Evolutionary conservation across 2,797 vertebrate species (phyloP).

Genomic region (Molossus alvarezi): DNA sequence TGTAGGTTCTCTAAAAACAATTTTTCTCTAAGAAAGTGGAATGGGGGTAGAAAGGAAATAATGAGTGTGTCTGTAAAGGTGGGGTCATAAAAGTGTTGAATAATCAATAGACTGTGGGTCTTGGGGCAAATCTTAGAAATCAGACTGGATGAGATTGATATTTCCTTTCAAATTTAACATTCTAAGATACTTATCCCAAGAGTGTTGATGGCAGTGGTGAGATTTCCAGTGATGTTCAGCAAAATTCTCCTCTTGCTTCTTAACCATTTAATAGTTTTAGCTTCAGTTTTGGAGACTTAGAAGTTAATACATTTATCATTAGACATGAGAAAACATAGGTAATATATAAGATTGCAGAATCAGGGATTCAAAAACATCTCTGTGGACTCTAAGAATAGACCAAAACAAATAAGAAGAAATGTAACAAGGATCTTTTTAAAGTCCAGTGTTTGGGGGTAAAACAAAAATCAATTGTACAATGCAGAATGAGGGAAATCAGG

Average conservation of each 20-base stretch:
- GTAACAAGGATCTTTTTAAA: slow-evolving; percentile 68
- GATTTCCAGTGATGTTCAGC: neutral
- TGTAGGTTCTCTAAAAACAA: neutral
- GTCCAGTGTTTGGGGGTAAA: slow-evolving; percentile 38
- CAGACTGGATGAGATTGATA: neutral
- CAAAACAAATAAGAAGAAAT: slow-evolving; percentile 67
- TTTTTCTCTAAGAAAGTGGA: neutral
- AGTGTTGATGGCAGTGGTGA: neutral
- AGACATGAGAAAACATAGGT: neutral
- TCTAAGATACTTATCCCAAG: neutral
- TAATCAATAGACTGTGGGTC: neutral
- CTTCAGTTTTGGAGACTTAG: slow-evolving; percentile 12
- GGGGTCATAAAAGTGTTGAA: neutral
- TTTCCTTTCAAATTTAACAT: slow-evolving; percentile 30
- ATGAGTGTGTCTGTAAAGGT: neutral
- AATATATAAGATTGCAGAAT: neutral
- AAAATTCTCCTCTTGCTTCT: neutral
- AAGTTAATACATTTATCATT: slow-evolving; percentile 52
- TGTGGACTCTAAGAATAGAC: neutral
- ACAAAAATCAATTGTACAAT: slow-evolving; percentile 56
- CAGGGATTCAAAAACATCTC: slow-evolving; percentile 10
- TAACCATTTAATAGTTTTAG: slow-evolving; percentile 24
- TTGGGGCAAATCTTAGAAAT: neutral
- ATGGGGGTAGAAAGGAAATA: neutral
- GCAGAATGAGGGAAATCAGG: slow-evolving; percentile 42